Base-by-base conservation (phyloP, 2,113 vertebrate species). In the Aplodontia rufa region DNA sequence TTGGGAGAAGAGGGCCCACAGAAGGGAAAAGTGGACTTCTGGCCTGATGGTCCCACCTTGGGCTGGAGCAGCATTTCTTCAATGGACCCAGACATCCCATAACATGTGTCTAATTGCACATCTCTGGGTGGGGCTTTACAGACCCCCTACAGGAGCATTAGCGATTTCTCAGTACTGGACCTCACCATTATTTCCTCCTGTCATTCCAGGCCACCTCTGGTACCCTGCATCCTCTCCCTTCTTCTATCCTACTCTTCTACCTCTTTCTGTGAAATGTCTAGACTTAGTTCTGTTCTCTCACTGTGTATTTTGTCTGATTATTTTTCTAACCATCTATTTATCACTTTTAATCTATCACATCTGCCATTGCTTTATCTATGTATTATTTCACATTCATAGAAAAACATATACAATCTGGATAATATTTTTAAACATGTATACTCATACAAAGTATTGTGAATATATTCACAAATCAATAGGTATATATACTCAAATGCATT, bases 61-160 rank as follows among this genome's bases (percentile, higher is more conserved):
- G n/a, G n/a, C n/a, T n/a, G n/a, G n/a, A 49, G 22, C 4, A 64
- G 6, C 0, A 37, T 22, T 7, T 85, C 28, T 62, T 40, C 22
- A 6, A 17, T 17, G 12, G 3, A 51, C 69, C 32, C 28, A 64
- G 72, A 62, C 22, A 24, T 42, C 37, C 9, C 30, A 19, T 30
- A 19, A 37, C 32, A 53, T 47, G 11, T 45, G 30, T 69, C 37
- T n/a, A 35, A 3, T 1, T 5, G 24, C 1, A 24, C 24, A 93
- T 45, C 20, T 16, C 32, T 6, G 40, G 32, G 5, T 13, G 1
- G 9, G 55, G 14, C 58, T 60, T 40, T 71, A 30, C 8, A 5
- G 3, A 40, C 8, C 8, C 37, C 7, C 1, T 10, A 32, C 8
- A 53, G 53, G 6, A 45, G 5, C 22, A 8, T 6, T 1, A 20